Evolutionary conservation across 2,888 invertebrate species (phyloP).

Genomic region (Zeuzera pyrina): DNA sequence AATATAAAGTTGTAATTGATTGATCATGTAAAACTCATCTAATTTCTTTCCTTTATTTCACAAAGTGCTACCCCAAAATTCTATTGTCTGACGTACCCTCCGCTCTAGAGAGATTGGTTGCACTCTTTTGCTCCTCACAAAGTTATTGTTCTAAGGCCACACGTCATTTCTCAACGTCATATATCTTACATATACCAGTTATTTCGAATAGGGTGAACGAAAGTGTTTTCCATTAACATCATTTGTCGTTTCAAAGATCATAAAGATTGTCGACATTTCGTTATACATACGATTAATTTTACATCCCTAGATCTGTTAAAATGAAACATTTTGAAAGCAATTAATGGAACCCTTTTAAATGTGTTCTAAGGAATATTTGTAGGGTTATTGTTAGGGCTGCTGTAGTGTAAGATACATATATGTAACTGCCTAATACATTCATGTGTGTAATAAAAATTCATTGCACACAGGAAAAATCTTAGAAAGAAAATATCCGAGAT

Average conservation of each 20-base stretch:
- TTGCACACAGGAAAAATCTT: constrained; percentile 45
- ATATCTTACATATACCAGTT: constrained; percentile 30
- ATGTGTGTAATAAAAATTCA: constrained; percentile 43
- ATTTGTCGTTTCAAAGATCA: constrained; percentile 20
- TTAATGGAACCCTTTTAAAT: too few species aligned
- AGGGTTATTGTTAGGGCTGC: too few species aligned
- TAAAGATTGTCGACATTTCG: constrained; percentile 18
- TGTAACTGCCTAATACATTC: constrained; percentile 1
- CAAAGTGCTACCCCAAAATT: constrained; percentile 25
- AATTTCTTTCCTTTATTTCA: constrained; percentile 16
- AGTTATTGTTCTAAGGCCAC: constrained; percentile 63
- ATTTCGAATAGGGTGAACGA: constrained; percentile 37
- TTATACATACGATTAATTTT: constrained; percentile 13
- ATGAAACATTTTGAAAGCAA: too few species aligned
- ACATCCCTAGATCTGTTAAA: too few species aligned
- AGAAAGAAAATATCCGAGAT: constrained; percentile 58
- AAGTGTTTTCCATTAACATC: constrained; percentile 46
- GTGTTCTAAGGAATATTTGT: too few species aligned
- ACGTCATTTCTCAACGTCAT: constrained; percentile 61
- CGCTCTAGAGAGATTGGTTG: constrained; percentile 57
- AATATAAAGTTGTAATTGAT: neutral
- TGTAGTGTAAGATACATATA: too few species aligned
- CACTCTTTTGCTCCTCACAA: constrained; percentile 48
- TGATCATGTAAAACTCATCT: neutral
- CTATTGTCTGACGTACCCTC: constrained; percentile 40